Evolutionary conservation across 2,888 invertebrate species (phyloP), one percentile per base, ranked within the genome.

Genomic region (Amblyjoppa proteus): DNA sequence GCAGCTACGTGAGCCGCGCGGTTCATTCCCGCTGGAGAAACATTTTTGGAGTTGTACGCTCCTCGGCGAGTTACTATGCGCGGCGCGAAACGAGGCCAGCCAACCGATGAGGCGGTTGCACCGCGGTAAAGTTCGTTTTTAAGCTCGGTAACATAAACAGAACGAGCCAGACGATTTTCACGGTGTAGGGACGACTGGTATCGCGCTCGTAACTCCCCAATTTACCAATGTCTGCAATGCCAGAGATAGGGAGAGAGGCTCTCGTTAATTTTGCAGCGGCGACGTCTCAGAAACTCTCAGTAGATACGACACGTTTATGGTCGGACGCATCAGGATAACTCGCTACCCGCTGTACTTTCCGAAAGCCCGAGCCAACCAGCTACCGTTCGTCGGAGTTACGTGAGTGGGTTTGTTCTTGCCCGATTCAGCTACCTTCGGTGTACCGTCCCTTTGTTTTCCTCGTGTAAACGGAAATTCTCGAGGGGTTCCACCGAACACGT

Each of bases 271-370:
- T 51, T 41, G 53, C 68, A 56, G 66, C 70, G 20, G 79, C 25
- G 64, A 53, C 58, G 64, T 84, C 49, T 53, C 64, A 71, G 82
- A 82, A 75, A 69, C 74, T 31, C 56, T 49, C 82, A 82, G 81
- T 76, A 82, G 85, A 85, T 79, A 85, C 75, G 75, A 71, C 75
- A 79, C 85, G 82, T 82, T 82, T 85, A 75, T 85, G 79, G 78
- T 79, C 70, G 41, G 82, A 68, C 82, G 56, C 66, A 76, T 49
- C 45, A 34, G 45, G 45, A 45, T 64, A 49, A 28, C 45, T 9
- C 4, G n/a, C n/a, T 3, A 49, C 11, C 16, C 11, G 13, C n/a
- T n/a, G 74, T 16, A 45, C 31, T 31, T n/a, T 28, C n/a, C 41
- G 61, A 64, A 68, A 41, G 13, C 38, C 31, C 41, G 7, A 7